Percentiles rank a stretch among this genome's conserved stretches.
Evolutionary conservation across 1,140 invertebrate genomes (phyloP).

Genomic region (Chelonus insularis): DNA sequence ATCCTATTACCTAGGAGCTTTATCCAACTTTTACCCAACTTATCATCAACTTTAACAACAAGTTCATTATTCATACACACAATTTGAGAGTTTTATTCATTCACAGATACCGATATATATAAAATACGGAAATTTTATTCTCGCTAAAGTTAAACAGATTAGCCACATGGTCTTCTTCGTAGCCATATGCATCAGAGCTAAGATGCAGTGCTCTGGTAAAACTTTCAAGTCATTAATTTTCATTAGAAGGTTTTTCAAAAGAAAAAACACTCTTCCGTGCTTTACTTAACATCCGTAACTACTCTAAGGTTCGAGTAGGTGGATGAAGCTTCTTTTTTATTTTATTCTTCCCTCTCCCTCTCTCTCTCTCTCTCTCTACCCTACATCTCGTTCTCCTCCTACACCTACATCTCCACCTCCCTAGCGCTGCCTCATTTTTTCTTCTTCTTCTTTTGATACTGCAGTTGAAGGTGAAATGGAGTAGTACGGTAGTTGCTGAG

Average conservation of each 20-base stretch:
- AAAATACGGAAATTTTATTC: not conserved
- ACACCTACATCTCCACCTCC: not conserved
- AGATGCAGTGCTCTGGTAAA: slow-evolving; percentile 35
- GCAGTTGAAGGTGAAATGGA: slow-evolving; percentile 1
- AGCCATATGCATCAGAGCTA: slow-evolving; percentile 27
- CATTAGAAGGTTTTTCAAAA: slow-evolving; percentile 9
- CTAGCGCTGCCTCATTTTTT: not conserved
- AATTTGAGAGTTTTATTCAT: slow-evolving; percentile 8
- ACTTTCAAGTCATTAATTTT: slow-evolving; percentile 38
- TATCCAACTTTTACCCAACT: too few species aligned
- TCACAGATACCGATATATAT: too few species aligned
- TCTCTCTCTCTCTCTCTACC: not conserved
- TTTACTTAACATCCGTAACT: slow-evolving; percentile 9
- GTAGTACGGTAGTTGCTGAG: not conserved
- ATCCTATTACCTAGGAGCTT: too few species aligned
- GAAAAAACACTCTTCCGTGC: slow-evolving; percentile 8
- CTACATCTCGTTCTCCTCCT: not conserved
- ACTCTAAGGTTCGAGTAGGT: not conserved
- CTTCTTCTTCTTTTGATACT: not conserved
- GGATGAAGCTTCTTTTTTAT: not conserved
- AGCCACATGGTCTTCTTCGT: slow-evolving; percentile 27
- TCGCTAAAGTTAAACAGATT: slow-evolving; percentile 6
- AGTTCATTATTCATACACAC: not conserved
- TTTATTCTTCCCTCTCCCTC: not conserved
- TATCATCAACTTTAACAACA: too few species aligned